Base-by-base conservation (phyloP, 2,113 vertebrate species). In the Nicator chloris region DNA sequence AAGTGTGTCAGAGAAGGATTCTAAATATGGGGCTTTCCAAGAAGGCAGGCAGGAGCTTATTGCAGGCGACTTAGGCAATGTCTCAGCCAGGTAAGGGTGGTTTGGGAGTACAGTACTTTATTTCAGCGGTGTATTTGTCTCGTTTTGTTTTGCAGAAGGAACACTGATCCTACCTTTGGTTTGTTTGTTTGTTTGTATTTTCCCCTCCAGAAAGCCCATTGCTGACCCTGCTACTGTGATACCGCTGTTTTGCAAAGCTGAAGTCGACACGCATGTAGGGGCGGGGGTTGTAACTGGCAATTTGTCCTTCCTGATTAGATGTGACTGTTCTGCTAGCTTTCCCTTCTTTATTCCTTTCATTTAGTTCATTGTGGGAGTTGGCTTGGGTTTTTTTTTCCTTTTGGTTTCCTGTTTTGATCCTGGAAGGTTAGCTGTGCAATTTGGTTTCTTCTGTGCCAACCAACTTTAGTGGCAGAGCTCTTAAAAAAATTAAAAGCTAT, bases 271-370 rank as follows among this genome's bases (percentile, higher is more conserved):
- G 96, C 97, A 97, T 97, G 97, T 97, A 97, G 97, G 97, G 96
- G 92, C 2, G 56, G 95, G 97, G 90, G 93, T 89, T 93, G 94
- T 96, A 84, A 91, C 92, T 79, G 90, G 96, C 95, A 80, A 56
- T 94, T 91, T 97, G 95, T 97, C 92, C 95, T 97, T 94, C 95
- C 96, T 8, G 0, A 93, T 63, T 97, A 97, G 97, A 96, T 96
- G 97, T 97, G 96, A 97, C 96, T 97, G 96, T 97, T 96, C 92
- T 96, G 95, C 97, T 97, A 97, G 96, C 95, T 97, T 95, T 94
- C 94, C 97, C 92, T 91, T 95, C 93, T 97, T 95, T 97, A 96
- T 96, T 96, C 93, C 96, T 97, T 97, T 97, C 88, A 95, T 96
- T 97, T 96, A 96, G 91, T 96, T 95, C 13, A 4, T 90, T 95